These are phyloP conservation scores for Sclerurus mexicanus DNA, from an alignment of 2,113 vertebrate genomes.

Conservation along the genomic window DNA sequence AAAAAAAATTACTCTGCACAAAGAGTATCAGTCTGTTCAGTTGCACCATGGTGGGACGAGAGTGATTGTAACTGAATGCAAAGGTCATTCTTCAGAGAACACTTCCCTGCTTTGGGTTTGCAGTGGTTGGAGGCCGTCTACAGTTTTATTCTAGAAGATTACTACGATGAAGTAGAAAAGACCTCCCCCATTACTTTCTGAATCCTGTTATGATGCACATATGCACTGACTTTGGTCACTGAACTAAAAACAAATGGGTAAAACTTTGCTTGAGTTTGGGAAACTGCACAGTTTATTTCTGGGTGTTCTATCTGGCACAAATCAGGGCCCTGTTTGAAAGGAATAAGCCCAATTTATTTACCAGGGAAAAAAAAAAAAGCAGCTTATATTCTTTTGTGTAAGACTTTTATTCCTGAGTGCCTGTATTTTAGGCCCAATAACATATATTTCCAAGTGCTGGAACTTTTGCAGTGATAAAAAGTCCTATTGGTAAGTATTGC, in stretches of 20 bases:
- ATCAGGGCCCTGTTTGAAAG: background rate
- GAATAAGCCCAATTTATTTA: background rate
- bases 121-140: background rate
- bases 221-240: background rate
- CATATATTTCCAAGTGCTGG: background rate
- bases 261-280: background rate
- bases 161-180: background rate
- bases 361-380: accelerated
- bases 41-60: background rate
- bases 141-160: background rate
- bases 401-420: background rate
- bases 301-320: background rate
- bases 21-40: background rate
- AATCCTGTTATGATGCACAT: background rate
- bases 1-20: background rate
- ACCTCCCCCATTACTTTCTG: background rate
- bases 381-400: accelerated
- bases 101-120: background rate
- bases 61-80: background rate
- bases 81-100: background rate
- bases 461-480: background rate
- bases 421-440: background rate
- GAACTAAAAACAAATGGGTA: background rate
- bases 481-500: background rate
- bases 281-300: background rate